These are phyloP conservation scores for Pterocles orientalis DNA, from an alignment of 2,113 vertebrate genomes.

Conservation along the genomic window DNA sequence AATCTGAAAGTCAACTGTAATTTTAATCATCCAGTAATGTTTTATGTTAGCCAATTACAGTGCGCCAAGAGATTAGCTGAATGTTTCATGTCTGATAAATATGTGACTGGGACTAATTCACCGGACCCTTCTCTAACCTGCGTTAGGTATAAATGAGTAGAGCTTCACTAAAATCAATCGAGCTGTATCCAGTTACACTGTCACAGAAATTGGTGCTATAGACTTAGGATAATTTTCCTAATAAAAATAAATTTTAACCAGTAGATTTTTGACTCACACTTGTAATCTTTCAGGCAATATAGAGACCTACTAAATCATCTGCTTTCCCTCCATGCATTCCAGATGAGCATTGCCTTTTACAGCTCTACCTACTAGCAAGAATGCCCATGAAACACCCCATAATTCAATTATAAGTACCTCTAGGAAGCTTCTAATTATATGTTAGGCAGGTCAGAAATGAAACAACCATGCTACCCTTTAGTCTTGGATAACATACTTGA, in stretches of 20 bases:
- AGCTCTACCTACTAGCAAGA: constrained; percentile 51
- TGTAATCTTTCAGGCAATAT: constrained; percentile 58
- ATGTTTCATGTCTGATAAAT: constrained; percentile 59
- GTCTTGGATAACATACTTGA: constrained; percentile 57
- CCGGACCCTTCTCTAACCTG: constrained; percentile 52
- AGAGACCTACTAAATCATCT: constrained; percentile 38
- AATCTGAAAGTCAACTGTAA: constrained; percentile 56
- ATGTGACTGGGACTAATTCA: constrained; percentile 62
- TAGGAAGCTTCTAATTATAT: constrained; percentile 69
- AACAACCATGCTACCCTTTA: constrained; percentile 62
- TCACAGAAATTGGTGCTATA: constrained; percentile 50
- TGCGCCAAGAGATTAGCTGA: constrained; percentile 51
- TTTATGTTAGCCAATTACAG: constrained; percentile 67
- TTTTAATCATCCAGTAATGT: constrained; percentile 61
- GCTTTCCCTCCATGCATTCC: constrained; percentile 18
- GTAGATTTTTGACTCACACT: constrained; percentile 49
- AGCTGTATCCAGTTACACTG: constrained; percentile 39
- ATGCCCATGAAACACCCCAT: constrained; percentile 56
- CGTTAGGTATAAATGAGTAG: constrained; percentile 31
- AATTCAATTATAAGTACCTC: constrained; percentile 74
- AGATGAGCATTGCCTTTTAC: constrained; percentile 56
- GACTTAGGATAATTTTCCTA: constrained; percentile 63
- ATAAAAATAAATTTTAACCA: constrained; percentile 66
- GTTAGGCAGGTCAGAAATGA: constrained; percentile 64
- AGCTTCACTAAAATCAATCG: constrained; percentile 61